Conservation (phyloP, 2,888 invertebrate genomes). For the Drosophila siamana region DNA sequence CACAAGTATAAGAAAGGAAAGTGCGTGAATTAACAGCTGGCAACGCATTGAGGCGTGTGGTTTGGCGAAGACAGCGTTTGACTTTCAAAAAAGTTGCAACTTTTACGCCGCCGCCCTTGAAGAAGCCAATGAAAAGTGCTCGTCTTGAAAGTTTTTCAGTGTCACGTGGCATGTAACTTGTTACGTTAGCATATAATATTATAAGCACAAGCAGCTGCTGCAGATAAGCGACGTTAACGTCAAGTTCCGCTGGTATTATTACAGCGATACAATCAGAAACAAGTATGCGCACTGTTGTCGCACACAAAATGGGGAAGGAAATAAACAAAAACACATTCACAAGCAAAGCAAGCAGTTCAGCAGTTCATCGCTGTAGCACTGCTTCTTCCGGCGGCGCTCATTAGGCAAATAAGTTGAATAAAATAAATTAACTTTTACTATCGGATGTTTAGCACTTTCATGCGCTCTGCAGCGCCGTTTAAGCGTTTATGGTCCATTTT, state of each 20-base stretch:
- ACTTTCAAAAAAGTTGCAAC: conserved; percentile 41
- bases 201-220: conserved; percentile 3
- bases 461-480: not conserved
- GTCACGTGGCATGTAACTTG: conserved; percentile 26
- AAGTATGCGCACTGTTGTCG: conserved; percentile 2
- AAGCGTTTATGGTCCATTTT: not conserved
- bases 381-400: not conserved
- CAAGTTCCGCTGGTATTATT: not conserved
- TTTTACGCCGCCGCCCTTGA: not conserved
- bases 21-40: conserved; percentile 19
- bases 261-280: not conserved
- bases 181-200: not conserved
- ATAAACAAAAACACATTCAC: not conserved
- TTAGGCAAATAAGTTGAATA: conserved; percentile 1
- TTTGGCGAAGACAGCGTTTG: conserved; percentile 36
- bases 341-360: conserved; percentile 2
- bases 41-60: conserved; percentile 20
- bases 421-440: conserved; percentile 2
- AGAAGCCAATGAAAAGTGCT: conserved; percentile 20
- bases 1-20: conserved; percentile 6
- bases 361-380: not conserved
- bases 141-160: conserved; percentile 21
- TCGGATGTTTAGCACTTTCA: not conserved
- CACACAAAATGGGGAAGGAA: not conserved
- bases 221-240: conserved; percentile 1